Evolutionary conservation across 2,113 vertebrate genomes (phyloP).

Genomic region (Cyprinodon brontotheroides): DNA sequence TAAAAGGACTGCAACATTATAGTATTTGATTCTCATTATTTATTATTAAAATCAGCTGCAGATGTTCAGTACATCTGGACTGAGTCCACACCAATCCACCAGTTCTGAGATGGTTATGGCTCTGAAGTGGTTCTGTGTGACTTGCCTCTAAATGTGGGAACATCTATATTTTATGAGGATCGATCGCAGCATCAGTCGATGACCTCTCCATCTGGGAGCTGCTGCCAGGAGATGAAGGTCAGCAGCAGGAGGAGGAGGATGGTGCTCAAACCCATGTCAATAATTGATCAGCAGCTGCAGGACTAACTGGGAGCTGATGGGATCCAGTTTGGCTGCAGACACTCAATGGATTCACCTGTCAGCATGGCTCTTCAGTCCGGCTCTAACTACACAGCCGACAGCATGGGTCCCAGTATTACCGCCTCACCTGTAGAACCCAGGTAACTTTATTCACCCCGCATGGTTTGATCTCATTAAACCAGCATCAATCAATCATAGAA

Average conservation of each 20-base stretch:
- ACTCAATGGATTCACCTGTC: slow-evolving; percentile 62
- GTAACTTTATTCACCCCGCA: slow-evolving; percentile 26
- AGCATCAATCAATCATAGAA: not conserved
- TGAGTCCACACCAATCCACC: not conserved
- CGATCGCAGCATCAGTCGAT: not conserved
- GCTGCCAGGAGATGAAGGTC: not conserved
- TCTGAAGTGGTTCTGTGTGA: not conserved
- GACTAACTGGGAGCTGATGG: slow-evolving; percentile 3
- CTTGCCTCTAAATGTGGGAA: not conserved
- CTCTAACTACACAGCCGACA: slow-evolving; percentile 50
- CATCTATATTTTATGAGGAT: slow-evolving; percentile 4
- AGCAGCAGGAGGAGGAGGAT: not conserved
- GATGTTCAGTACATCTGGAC: slow-evolving; percentile 1
- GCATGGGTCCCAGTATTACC: slow-evolving; percentile 38
- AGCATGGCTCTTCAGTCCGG: slow-evolving; percentile 53
- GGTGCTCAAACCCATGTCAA: not conserved
- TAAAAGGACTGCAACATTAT: not conserved
- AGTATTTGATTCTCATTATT: not conserved
- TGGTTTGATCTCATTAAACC: not conserved
- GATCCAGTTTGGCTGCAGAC: not conserved
- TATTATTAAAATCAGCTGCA: not conserved
- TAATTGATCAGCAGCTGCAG: slow-evolving; percentile 2
- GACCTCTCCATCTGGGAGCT: not conserved
- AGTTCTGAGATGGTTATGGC: not conserved
- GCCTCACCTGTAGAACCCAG: slow-evolving; percentile 47